A percentile compares a stretch with the other conserved stretches of the same genome.
Evolutionary conservation across 2,888 invertebrate genomes (phyloP).

Genomic region (Phania funesta): DNA sequence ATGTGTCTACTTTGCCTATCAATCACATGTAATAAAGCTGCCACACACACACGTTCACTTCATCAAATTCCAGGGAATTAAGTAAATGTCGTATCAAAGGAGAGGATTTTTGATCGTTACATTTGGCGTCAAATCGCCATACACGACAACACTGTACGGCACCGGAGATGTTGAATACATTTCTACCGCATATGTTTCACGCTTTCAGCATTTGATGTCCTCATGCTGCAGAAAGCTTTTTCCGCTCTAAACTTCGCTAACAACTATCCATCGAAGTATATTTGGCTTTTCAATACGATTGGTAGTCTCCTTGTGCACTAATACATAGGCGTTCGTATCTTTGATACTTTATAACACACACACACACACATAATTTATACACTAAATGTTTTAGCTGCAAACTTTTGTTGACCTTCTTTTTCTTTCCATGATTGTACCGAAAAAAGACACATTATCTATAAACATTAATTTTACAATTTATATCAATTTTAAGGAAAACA

Average conservation of each 20-base stretch:
- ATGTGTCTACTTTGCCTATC: no score
- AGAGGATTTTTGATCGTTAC: no score
- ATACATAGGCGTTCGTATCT: no score
- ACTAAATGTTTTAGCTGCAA: conserved; percentile 15
- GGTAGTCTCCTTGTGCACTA: conserved; percentile 1
- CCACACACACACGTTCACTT: no score
- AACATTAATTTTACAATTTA: not conserved
- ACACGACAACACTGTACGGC: no score
- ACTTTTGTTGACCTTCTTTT: conserved; percentile 42
- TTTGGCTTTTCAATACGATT: conserved; percentile 4
- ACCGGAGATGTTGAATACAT: conserved; percentile 4
- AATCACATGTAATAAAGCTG: no score
- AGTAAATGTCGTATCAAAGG: no score
- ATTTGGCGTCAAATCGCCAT: no score
- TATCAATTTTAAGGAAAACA: no score
- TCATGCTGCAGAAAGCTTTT: conserved; percentile 33
- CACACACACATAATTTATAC: not conserved
- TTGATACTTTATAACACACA: conserved; percentile 7
- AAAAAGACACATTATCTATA: conserved; percentile 17
- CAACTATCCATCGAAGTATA: not conserved
- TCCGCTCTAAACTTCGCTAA: not conserved
- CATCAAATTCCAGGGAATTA: no score
- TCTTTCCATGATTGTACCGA: conserved; percentile 5
- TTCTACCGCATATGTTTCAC: not conserved
- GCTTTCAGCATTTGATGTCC: not conserved